Conservation (phyloP, 2,113 vertebrate genomes). For the Neolamprologus toae region DNA sequence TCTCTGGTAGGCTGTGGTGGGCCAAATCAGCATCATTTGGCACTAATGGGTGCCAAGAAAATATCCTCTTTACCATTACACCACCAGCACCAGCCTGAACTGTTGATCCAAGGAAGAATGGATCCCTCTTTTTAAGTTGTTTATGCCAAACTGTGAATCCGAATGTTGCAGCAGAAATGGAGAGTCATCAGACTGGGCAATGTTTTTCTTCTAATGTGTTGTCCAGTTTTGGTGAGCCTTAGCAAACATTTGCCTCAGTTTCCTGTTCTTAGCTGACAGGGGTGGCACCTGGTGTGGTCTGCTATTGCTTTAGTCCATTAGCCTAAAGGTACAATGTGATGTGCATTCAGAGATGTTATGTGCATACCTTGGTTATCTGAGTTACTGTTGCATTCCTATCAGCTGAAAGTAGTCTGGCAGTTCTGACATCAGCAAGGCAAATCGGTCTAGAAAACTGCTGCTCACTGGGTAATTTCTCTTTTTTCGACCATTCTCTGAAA, state of each 20-base stretch:
- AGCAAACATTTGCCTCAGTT: neutral
- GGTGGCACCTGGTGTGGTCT: neutral
- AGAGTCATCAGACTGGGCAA: neutral
- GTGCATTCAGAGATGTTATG: neutral
- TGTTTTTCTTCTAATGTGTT: neutral
- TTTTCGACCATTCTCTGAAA: neutral
- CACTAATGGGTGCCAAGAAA: neutral
- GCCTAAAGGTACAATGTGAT: neutral
- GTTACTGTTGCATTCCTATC: neutral
- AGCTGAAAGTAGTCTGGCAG: neutral
- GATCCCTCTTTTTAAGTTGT: neutral
- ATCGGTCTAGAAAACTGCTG: neutral
- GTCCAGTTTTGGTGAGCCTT: neutral
- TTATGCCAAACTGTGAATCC: neutral
- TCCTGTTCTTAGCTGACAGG: neutral
- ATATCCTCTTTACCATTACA: neutral
- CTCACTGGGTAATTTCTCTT: neutral
- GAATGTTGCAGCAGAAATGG: neutral
- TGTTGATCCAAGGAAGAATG: neutral
- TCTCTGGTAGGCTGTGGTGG: neutral
- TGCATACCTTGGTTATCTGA: neutral
- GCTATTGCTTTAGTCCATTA: neutral
- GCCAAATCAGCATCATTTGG: neutral
- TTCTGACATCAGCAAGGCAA: neutral
- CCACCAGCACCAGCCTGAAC: neutral